Percentiles rank a stretch among this genome's conserved stretches.
These are phyloP conservation scores for Acipenser ruthenus DNA, from an alignment of 2,797 vertebrate genomes.

Conservation along the genomic window DNA sequence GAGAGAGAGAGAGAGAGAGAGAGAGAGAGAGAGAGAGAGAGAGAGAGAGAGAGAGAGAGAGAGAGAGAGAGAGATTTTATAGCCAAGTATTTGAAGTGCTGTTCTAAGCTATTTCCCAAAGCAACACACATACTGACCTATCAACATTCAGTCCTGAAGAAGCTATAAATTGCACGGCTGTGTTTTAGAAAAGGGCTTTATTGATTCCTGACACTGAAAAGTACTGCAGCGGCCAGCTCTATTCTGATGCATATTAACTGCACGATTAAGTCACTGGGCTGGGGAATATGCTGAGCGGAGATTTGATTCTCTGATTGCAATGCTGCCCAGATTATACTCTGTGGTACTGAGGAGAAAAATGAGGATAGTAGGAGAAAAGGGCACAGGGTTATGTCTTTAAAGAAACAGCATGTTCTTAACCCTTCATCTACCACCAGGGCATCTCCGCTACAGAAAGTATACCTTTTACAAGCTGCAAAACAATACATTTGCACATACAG, in stretches of 20 bases:
- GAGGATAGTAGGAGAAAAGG: neutral
- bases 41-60: no score
- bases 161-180: slow-evolving; percentile 47
- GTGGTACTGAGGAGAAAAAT: neutral
- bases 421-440: neutral
- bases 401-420: neutral
- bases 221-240: slow-evolving; percentile 32
- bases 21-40: no score
- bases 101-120: slow-evolving; percentile 50
- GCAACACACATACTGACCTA: slow-evolving; percentile 47
- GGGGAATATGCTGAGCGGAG: slow-evolving; percentile 5
- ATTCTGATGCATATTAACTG: slow-evolving; percentile 32
- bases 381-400: neutral
- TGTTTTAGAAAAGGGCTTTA: slow-evolving; percentile 42
- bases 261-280: slow-evolving; percentile 18
- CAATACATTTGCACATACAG: no score
- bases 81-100: slow-evolving; percentile 39
- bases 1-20: slow-evolving; percentile 14
- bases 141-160: slow-evolving; percentile 43
- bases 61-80: slow-evolving; percentile 31
- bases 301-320: neutral
- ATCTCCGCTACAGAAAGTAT: neutral
- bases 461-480: no score
- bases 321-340: neutral
- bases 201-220: slow-evolving; percentile 47